Conservation (phyloP, 2,797 vertebrate genomes). For the Monodelphis domestica region DNA sequence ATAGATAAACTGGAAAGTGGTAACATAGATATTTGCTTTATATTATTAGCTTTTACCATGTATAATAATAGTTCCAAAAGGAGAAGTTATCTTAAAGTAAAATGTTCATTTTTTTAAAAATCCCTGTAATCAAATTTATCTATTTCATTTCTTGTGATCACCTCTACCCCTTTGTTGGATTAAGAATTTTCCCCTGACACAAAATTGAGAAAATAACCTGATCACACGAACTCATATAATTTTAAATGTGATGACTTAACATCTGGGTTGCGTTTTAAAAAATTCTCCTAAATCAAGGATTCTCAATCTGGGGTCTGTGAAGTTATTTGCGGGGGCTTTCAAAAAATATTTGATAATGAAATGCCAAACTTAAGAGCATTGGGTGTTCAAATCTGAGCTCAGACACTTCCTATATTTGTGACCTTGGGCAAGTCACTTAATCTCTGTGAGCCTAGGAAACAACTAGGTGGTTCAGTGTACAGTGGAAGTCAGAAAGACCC, state of each 20-base stretch:
- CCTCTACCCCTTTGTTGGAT: background rate
- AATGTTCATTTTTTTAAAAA: too few relatives aligned
- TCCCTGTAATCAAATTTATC: background rate
- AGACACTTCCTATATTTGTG: too few relatives aligned
- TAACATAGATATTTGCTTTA: background rate
- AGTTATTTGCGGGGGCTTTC: background rate
- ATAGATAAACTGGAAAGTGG: background rate
- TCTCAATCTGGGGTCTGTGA: background rate
- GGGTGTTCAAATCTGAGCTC: too few relatives aligned
- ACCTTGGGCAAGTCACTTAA: too few relatives aligned
- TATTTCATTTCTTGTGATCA: background rate
- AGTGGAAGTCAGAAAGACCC: too few relatives aligned
- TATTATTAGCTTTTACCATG: background rate
- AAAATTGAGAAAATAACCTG: background rate
- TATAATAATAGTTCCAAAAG: background rate
- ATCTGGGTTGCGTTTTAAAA: background rate
- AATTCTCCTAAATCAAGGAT: background rate
- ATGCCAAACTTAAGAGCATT: too few relatives aligned
- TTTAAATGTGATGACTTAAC: background rate
- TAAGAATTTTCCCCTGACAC: background rate
- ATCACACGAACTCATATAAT: background rate
- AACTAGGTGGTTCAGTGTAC: too few relatives aligned
- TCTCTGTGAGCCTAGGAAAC: too few relatives aligned
- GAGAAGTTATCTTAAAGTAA: background rate
- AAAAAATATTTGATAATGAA: background rate